phyloP scores from a whole-genome alignment of 2,113 vertebrate genomes.

The Perca fluviatilis region DNA sequence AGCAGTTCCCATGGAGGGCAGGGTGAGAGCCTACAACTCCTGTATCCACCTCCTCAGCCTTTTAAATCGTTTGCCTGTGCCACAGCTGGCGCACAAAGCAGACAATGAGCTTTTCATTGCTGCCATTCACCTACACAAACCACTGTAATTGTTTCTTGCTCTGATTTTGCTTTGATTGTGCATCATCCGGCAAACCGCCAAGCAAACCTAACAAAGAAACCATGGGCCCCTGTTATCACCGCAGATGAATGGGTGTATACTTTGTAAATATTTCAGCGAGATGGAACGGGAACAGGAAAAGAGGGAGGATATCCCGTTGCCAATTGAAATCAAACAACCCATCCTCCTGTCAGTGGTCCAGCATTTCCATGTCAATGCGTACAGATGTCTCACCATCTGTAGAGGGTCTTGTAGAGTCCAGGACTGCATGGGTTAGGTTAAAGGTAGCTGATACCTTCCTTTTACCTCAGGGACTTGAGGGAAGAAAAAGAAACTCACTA shows the following conservation, averaged over 20 bases:
- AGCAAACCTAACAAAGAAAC: conserved; percentile 55
- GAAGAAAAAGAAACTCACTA: background rate
- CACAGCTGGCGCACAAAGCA: conserved; percentile 66
- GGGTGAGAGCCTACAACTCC: conserved; percentile 31
- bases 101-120: conserved; percentile 72
- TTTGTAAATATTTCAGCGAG: conserved; percentile 49
- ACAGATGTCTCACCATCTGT: conserved; percentile 79
- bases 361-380: conserved; percentile 67
- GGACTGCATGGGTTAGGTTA: conserved; percentile 36
- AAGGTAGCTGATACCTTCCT: conserved; percentile 31
- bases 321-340: conserved; percentile 71
- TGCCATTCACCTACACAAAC: conserved; percentile 69
- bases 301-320: conserved; percentile 49
- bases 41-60: conserved; percentile 35
- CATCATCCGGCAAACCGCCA: conserved; percentile 54
- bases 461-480: background rate
- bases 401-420: conserved; percentile 44
- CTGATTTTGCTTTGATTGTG: conserved; percentile 67
- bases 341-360: conserved; percentile 66
- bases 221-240: conserved; percentile 33
- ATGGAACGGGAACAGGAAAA: conserved; percentile 17
- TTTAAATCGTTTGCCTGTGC: conserved; percentile 47
- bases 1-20: conserved; percentile 2
- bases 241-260: conserved; percentile 58
- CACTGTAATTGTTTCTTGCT: conserved; percentile 66